Percentiles rank a stretch among this genome's conserved stretches.
phyloP scores from a whole-genome alignment of 2,113 vertebrate species.

The Sialia sialis region DNA sequence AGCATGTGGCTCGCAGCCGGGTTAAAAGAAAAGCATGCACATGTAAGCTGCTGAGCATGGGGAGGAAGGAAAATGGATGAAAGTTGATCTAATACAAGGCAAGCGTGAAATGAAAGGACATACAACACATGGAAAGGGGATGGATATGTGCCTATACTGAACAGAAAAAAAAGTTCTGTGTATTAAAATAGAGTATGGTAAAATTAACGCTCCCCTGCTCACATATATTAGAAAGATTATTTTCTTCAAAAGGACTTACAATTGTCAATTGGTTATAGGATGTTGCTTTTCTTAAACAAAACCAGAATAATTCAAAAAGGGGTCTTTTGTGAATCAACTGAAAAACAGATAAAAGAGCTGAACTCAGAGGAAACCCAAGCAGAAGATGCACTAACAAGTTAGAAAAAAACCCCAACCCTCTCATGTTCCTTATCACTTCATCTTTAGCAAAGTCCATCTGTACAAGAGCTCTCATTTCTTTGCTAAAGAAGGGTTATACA shows the following conservation, averaged over 20 bases:
- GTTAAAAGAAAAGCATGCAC: constrained; percentile 2
- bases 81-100: background rate
- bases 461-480: background rate
- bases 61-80: constrained; percentile 19
- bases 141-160: background rate
- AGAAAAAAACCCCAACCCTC: background rate
- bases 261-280: background rate
- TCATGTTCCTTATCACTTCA: constrained; percentile 24
- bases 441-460: constrained; percentile 27
- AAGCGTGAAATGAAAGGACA: constrained; percentile 14
- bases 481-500: background rate
- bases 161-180: background rate
- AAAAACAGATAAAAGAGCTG: constrained; percentile 5
- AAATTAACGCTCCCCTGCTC: background rate
- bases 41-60: background rate
- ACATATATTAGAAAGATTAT: background rate
- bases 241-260: background rate
- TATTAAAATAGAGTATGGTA: background rate
- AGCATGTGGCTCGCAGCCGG: background rate
- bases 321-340: background rate
- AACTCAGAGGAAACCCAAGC: background rate
- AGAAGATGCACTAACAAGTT: background rate
- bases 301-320: background rate
- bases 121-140: background rate
- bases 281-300: background rate